Evolutionary conservation across 2,113 vertebrate species (phyloP).

Genomic region (Cyanocitta stelleri): DNA sequence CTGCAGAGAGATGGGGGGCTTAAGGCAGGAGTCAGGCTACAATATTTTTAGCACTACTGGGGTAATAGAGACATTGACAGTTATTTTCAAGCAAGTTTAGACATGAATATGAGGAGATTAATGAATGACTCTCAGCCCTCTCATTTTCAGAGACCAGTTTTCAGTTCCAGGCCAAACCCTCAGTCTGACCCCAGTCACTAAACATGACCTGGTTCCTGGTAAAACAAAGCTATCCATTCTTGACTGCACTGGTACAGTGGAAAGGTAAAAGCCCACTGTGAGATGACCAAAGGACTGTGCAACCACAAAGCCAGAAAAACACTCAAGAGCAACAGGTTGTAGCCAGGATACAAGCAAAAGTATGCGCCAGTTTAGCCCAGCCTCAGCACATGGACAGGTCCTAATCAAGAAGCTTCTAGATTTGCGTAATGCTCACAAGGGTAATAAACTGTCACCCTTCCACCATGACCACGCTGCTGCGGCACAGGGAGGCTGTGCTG

Average conservation of each 20-base stretch:
- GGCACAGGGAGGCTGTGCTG: neutral
- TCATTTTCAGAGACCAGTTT: neutral
- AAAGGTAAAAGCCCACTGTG: neutral
- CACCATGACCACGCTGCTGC: neutral
- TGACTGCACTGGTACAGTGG: neutral
- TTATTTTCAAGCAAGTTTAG: neutral
- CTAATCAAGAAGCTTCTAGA: neutral
- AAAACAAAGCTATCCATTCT: neutral
- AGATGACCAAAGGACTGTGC: neutral
- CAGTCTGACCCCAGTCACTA: neutral
- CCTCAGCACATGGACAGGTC: neutral
- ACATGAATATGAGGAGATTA: neutral
- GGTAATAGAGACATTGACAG: neutral
- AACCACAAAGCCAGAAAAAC: neutral
- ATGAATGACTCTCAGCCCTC: fast-evolving
- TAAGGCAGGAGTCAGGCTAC: neutral
- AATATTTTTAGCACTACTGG: neutral
- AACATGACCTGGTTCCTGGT: neutral
- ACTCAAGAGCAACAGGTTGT: neutral
- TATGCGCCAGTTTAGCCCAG: neutral
- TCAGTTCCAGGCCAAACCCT: neutral
- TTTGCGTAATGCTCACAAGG: neutral
- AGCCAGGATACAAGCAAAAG: neutral
- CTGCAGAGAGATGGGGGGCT: neutral
- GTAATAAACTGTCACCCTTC: neutral